A percentile compares a stretch with the other conserved stretches of the same genome.
phyloP scores from a whole-genome alignment of 2,888 invertebrate genomes.

The Leptopilina syphax region DNA sequence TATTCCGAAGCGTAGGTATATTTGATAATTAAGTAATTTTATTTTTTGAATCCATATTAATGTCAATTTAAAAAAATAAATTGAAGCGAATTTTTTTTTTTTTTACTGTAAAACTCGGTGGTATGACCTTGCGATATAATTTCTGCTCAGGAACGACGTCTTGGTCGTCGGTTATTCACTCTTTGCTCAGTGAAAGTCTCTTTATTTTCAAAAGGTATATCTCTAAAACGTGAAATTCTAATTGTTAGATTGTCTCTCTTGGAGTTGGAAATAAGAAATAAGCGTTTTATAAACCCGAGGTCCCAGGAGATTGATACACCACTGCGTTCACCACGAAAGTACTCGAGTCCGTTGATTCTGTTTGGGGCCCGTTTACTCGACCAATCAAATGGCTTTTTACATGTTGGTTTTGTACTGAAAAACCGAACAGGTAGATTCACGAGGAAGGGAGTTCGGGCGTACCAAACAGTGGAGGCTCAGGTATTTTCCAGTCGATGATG shows the following conservation, averaged over 20 bases:
- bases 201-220: not conserved
- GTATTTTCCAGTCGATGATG: constrained; percentile 73
- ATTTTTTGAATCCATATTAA: too few species aligned
- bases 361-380: constrained; percentile 42
- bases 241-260: not conserved
- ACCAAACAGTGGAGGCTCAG: constrained; percentile 63
- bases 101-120: not conserved
- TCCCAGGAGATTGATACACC: constrained; percentile 13
- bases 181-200: constrained; percentile 27
- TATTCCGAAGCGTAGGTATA: too few species aligned
- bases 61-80: too few species aligned
- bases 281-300: constrained; percentile 24
- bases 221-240: not conserved
- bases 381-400: constrained; percentile 60
- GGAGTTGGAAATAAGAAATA: too few species aligned
- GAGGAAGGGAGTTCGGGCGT: constrained; percentile 43
- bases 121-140: constrained; percentile 2
- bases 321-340: constrained; percentile 42
- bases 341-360: constrained; percentile 60
- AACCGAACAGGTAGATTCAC: constrained; percentile 57
- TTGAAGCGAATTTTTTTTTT: not conserved
- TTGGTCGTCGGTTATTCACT: not conserved
- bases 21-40: too few species aligned
- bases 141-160: constrained; percentile 11
- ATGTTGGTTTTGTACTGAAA: constrained; percentile 58